Conservation (phyloP, 2,113 vertebrate species). For the Platichthys stellatus region DNA sequence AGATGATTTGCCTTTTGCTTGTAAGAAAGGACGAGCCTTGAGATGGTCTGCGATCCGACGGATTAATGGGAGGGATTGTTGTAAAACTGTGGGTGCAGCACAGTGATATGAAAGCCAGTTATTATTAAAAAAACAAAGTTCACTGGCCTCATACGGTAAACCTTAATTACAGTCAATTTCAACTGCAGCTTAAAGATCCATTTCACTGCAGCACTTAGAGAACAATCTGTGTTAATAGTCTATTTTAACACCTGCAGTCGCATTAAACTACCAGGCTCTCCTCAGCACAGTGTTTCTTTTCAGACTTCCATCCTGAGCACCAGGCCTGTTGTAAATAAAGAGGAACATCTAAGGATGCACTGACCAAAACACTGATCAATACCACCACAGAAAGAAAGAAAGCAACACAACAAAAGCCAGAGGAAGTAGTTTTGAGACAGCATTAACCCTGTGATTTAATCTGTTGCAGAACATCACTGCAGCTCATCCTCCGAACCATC, state of each 20-base stretch:
- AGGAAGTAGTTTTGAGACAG: constrained; percentile 18
- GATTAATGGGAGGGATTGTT: constrained; percentile 43
- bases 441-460: constrained; percentile 49
- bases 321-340: constrained; percentile 5
- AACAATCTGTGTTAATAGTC: constrained; percentile 33
- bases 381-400: not conserved
- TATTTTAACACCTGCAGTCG: constrained; percentile 39
- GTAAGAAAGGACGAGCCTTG: constrained; percentile 34
- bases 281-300: constrained; percentile 1
- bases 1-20: constrained; percentile 48
- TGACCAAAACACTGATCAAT: not conserved
- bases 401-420: not conserved
- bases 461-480: constrained; percentile 20
- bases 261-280: constrained; percentile 11
- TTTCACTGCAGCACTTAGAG: constrained; percentile 44
- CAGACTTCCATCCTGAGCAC: constrained; percentile 3
- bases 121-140: constrained; percentile 41
- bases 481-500: constrained; percentile 33
- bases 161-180: constrained; percentile 52
- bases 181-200: constrained; percentile 50
- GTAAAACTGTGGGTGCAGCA: constrained; percentile 17
- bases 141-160: constrained; percentile 33
- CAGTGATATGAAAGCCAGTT: constrained; percentile 4
- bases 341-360: not conserved
- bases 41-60: constrained; percentile 16